These are phyloP conservation scores for Eptesicus fuscus DNA, from an alignment of 2,113 vertebrate species.

Conservation along the genomic window DNA sequence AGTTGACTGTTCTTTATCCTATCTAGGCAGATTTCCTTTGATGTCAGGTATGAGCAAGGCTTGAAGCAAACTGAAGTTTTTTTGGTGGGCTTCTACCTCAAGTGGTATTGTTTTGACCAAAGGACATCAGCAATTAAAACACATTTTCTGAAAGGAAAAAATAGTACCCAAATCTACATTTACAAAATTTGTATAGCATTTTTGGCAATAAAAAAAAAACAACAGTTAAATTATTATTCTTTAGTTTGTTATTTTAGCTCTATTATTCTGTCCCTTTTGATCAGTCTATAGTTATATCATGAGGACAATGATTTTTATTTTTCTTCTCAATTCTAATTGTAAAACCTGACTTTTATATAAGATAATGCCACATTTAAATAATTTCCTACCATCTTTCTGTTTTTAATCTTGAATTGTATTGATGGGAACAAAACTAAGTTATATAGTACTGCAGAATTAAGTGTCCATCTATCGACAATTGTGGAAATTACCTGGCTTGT, in stretches of 20 bases:
- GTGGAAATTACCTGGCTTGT: not conserved
- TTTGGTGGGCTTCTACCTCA: not conserved
- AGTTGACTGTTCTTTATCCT: not conserved
- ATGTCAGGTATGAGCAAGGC: not conserved
- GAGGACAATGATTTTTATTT: not conserved
- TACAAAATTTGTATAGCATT: not conserved
- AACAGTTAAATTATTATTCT: not conserved
- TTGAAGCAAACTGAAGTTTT: not conserved
- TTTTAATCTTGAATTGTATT: slow-evolving; percentile 4
- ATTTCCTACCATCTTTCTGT: not conserved
- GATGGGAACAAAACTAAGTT: slow-evolving; percentile 30
- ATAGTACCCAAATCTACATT: not conserved
- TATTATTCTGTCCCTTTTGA: not conserved
- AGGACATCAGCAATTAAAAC: not conserved
- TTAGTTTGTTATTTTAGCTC: not conserved
- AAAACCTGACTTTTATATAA: slow-evolving; percentile 31
- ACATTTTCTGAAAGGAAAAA: not conserved
- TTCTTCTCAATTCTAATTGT: not conserved
- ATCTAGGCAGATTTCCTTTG: not conserved
- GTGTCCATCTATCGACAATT: not conserved
- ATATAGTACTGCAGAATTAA: not conserved
- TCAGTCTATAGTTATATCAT: not conserved
- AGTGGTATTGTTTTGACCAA: not conserved
- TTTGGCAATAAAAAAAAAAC: not conserved
- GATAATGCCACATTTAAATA: not conserved